Base-by-base conservation (phyloP, 2,797 vertebrate species). In the Oryzias dopingdopingensis region DNA sequence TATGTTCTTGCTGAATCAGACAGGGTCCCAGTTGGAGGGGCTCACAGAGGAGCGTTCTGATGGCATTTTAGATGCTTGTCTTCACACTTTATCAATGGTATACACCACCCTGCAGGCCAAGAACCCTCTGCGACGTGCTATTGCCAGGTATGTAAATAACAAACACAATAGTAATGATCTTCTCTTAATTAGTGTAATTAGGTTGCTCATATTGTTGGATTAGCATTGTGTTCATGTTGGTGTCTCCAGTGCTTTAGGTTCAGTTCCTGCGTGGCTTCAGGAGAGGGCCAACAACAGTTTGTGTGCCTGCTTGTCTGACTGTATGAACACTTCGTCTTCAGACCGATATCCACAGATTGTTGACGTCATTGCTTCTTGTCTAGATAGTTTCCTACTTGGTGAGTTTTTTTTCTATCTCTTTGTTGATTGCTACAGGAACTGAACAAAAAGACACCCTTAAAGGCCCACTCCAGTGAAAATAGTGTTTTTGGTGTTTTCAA, bases 361-460 rank as follows among this genome's bases (percentile, higher is more conserved):
- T 13, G 94, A 97, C 71, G 92, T 92, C 57, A 78, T 99, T 79
- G 72, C 90, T 70, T 90, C 91, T 26, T 98, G 93, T 75, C 79
- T 96, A 86, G 96, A 97, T 53, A 86, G 92, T 52, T 95, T 94
- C 69, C 79, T 70, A 37, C 66, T 96, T 6, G 97, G 97, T 98
- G 84, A 61, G 66, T 67, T 23, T 26, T 51, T 1, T 37, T 4
- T 5, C n/a, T 47, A 42, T 13, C 10, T 37, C 32, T 32, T 10
- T 32, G 8, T 7, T 17, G 32, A 48, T 49, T n/a, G 14, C 22
- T n/a, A 1, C 14, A 42, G 29, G 24, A 16, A 42, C 24, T 17
- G 12, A 12, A 12, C 3, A 0, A 13, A 12, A 12, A 12, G 10
- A 12, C 2, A 32, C 29, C 1, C 10, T 12, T 3, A 12, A 32